Conservation (phyloP, 2,888 invertebrate genomes). For the Agapostemon virescens region DNA sequence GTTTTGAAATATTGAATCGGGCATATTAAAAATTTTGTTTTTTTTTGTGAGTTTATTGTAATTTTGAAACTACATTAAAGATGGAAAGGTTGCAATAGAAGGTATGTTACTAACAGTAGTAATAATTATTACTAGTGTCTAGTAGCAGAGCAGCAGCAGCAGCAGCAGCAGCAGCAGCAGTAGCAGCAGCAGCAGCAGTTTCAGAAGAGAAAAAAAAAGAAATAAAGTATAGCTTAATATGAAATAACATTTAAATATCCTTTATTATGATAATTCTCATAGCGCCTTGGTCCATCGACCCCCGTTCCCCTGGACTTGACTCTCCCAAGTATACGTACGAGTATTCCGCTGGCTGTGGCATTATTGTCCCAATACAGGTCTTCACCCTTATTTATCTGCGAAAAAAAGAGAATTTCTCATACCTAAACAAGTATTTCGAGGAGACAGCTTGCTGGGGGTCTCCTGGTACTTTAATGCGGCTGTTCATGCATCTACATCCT, state of each 20-base stretch:
- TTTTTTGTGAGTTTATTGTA: neutral
- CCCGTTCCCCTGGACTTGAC: slow-evolving; percentile 75
- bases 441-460: slow-evolving; percentile 76
- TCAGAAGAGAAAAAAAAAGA: slow-evolving; percentile 64
- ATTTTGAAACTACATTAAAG: neutral
- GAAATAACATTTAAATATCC: slow-evolving; percentile 77
- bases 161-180: neutral
- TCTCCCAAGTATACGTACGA: slow-evolving; percentile 40
- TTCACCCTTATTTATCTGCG: slow-evolving; percentile 76
- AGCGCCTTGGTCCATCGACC: slow-evolving; percentile 78
- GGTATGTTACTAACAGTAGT: slow-evolving; percentile 17
- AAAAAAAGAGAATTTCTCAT: slow-evolving; percentile 77
- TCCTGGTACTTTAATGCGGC: slow-evolving; percentile 68
- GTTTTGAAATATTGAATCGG: neutral
- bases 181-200: slow-evolving; percentile 48
- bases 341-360: slow-evolving; percentile 64
- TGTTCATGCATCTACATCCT: slow-evolving; percentile 66
- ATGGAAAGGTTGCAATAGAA: slow-evolving; percentile 3
- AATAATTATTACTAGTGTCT: too few relatives aligned
- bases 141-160: slow-evolving; percentile 12
- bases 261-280: slow-evolving; percentile 78
- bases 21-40: neutral
- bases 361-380: slow-evolving; percentile 78
- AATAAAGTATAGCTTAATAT: slow-evolving; percentile 77
- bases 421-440: slow-evolving; percentile 73